Evolutionary conservation across 2,888 invertebrate genomes (phyloP).

Genomic region (Drosophila picticornis): DNA sequence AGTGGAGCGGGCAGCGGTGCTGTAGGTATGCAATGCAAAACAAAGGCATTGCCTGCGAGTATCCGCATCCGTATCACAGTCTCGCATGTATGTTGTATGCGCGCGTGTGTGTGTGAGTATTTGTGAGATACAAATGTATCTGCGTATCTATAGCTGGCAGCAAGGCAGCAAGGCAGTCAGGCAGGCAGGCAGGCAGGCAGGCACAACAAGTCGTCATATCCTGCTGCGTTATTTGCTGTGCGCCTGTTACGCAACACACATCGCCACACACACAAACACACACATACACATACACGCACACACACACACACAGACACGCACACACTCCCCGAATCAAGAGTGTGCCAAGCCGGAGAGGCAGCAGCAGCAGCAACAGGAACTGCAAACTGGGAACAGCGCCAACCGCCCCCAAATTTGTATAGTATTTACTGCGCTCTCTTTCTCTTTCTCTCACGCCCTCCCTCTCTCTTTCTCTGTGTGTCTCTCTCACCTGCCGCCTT

Average conservation of each 20-base stretch:
- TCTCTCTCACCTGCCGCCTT: conserved; percentile 42
- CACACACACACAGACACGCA: conserved; percentile 20
- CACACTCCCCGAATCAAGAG: conserved; percentile 15
- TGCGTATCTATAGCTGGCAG: conserved; percentile 44
- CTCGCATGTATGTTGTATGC: conserved; percentile 11
- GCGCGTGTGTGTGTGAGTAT: conserved; percentile 40
- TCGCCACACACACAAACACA: conserved; percentile 72
- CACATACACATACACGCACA: conserved; percentile 15
- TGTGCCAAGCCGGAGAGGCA: conserved; percentile 11
- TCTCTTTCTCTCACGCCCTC: neutral
- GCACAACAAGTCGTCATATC: conserved; percentile 59
- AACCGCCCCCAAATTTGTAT: conserved; percentile 35
- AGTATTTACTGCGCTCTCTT: neutral
- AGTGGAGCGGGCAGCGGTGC: neutral
- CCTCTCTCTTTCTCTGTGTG: neutral
- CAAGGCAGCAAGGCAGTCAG: conserved; percentile 3
- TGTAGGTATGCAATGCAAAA: conserved; percentile 28
- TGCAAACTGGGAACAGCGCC: conserved; percentile 27
- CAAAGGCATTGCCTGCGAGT: conserved; percentile 31
- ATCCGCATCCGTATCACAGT: conserved; percentile 21
- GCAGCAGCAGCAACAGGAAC: conserved; percentile 28
- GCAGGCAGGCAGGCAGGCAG: conserved; percentile 4
- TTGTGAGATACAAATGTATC: conserved; percentile 67
- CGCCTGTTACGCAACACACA: conserved; percentile 76
- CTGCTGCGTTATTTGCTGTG: conserved; percentile 56